Conservation (phyloP, 2,113 vertebrate species). For the Trichomycterus rosablanca region DNA sequence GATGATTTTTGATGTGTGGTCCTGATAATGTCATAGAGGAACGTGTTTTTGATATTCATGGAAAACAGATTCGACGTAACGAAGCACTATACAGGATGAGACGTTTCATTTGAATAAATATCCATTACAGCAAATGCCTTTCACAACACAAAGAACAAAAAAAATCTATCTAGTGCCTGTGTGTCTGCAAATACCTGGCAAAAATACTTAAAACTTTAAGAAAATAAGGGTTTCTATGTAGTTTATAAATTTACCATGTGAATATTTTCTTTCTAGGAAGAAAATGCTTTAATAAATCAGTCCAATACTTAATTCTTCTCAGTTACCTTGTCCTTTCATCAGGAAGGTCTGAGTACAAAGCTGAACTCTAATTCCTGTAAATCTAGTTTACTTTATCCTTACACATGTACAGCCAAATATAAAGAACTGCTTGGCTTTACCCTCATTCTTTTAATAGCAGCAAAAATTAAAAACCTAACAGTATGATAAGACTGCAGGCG, state of each 20-base stretch:
- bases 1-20: no score
- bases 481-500: conserved; percentile 37
- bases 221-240: conserved; percentile 11
- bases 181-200: background rate
- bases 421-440: conserved; percentile 31
- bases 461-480: conserved; percentile 40
- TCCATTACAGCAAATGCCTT: conserved; percentile 25
- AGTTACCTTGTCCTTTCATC: background rate
- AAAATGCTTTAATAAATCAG: background rate
- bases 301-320: no score
- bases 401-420: conserved; percentile 14
- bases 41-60: no score
- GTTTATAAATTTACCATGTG: conserved; percentile 1
- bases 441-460: conserved; percentile 41
- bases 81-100: conserved; percentile 6
- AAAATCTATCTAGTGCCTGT: conserved; percentile 7
- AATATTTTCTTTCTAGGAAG: background rate
- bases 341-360: conserved; percentile 27
- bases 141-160: conserved; percentile 12
- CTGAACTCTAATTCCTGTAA: conserved; percentile 15
- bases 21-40: no score
- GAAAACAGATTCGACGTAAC: conserved; percentile 15
- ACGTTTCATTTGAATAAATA: conserved; percentile 35
- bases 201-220: conserved; percentile 6
- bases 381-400: conserved; percentile 19